phyloP scores from a whole-genome alignment of 2,888 invertebrate genomes.

The Agrotis exclamationis region DNA sequence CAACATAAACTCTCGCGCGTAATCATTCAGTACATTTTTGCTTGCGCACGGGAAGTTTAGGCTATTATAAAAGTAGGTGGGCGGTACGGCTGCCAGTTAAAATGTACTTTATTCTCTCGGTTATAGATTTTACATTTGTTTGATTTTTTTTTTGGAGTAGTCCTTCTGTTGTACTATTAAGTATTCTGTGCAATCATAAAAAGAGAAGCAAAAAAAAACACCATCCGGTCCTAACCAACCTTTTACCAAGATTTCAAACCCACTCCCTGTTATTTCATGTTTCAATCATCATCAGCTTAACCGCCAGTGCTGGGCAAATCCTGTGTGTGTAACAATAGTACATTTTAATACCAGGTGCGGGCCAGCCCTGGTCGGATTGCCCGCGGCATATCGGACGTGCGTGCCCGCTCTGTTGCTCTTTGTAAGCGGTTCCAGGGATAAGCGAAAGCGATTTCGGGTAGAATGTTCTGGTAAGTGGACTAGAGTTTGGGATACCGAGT shows the following conservation, averaged over 20 bases:
- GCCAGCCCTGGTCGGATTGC: slow-evolving; percentile 74
- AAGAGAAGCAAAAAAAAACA: too few relatives aligned
- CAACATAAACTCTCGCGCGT: too few relatives aligned
- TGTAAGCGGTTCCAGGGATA: slow-evolving; percentile 56
- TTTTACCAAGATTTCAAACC: background rate
- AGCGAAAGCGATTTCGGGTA: slow-evolving; percentile 60
- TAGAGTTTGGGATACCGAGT: too few relatives aligned
- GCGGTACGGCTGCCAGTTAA: too few relatives aligned
- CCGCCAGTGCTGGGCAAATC: slow-evolving; percentile 14
- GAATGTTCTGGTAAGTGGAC: background rate
- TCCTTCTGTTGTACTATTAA: too few relatives aligned
- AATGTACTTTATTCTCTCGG: too few relatives aligned
- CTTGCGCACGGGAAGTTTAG: too few relatives aligned
- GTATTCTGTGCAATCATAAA: too few relatives aligned
- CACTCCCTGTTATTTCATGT: slow-evolving; percentile 17
- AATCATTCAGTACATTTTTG: too few relatives aligned
- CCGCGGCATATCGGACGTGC: slow-evolving; percentile 82
- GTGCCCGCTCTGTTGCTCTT: slow-evolving; percentile 77
- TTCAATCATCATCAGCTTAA: slow-evolving; percentile 41
- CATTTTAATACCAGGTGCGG: slow-evolving; percentile 80
- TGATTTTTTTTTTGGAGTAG: too few relatives aligned
- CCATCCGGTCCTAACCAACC: background rate
- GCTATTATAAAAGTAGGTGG: too few relatives aligned
- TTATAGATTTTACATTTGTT: too few relatives aligned
- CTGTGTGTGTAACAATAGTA: slow-evolving; percentile 44